Base-by-base conservation (phyloP, 2,797 vertebrate genomes). In the Platalea minor region DNA sequence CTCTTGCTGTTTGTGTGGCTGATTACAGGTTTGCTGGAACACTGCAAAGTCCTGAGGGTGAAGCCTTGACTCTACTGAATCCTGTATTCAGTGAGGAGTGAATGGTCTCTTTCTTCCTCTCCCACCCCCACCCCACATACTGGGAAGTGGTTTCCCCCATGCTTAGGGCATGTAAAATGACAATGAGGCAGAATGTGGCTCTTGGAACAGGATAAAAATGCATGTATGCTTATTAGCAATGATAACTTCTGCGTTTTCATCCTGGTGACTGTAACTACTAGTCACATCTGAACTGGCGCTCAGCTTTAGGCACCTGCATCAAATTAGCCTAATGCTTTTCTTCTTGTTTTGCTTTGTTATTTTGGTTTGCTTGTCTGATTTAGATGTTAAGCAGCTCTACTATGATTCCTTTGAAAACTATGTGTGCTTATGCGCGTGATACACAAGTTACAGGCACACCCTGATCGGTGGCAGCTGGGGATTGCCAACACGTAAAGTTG, bases 361-460 rank as follows among this genome's bases (percentile, higher is more conserved):
- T 87, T 94, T 83, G 45, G 56, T 83, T 79, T 46, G 56, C 53
- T 80, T 20, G 4, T 88, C 68, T 89, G 56, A 89, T 96, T 91
- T 91, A 88, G 77, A 89, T 89, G 92, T 88, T 89, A 70, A 94
- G 61, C 60, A 86, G 88, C 70, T 92, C 67, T 57, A 5, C 84
- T 89, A 85, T 92, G 95, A 96, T 96, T 94, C 77, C 59, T 93
- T 93, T 94, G 63, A 81, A 87, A 96, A 85, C 51, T 95, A 79
- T 93, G 89, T 41, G 31, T 85, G 51, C 81, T 93, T 92, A 93
- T 91, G 85, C 91, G 89, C 65, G 75, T 93, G 60, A 89, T 95
- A 93, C 53, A 70, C 85, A 92, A 21, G 72, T 94, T 46, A 29
- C 1, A 80, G 91, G 61, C 95, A 88, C 82, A 18, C 87, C 92